A percentile compares a stretch with the other conserved stretches of the same genome.
Conservation (phyloP, 2,113 vertebrate genomes). For the Chinchilla lanigera region DNA sequence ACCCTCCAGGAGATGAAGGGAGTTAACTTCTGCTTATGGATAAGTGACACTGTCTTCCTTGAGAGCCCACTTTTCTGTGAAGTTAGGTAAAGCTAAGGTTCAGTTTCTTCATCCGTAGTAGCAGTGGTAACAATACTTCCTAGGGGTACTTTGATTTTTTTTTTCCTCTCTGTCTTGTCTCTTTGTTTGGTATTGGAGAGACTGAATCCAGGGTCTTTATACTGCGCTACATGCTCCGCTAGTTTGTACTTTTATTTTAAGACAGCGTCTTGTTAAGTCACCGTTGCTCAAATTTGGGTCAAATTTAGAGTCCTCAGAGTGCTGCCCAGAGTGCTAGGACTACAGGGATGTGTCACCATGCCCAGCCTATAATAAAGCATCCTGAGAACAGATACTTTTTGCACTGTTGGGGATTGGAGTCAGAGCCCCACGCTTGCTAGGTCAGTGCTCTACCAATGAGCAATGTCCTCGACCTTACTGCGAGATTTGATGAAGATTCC, state of each 20-base stretch:
- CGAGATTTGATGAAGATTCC: background rate
- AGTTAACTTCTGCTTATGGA: background rate
- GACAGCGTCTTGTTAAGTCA: background rate
- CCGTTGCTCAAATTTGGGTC: background rate
- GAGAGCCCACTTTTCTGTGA: background rate
- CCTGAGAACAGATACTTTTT: background rate
- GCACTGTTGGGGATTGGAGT: background rate
- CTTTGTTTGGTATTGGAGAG: background rate
- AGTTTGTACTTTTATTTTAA: background rate
- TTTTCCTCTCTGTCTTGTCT: background rate
- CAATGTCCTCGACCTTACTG: background rate
- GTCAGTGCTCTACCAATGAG: background rate
- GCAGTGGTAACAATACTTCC: background rate
- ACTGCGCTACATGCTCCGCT: background rate
- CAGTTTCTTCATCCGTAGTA: background rate
- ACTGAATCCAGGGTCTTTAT: background rate
- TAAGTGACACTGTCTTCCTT: background rate
- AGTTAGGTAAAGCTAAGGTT: background rate
- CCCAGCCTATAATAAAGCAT: background rate
- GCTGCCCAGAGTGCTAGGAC: background rate
- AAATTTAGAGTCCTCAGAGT: background rate
- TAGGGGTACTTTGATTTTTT: background rate
- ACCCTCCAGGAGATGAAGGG: background rate
- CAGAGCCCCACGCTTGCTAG: background rate
- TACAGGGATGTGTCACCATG: background rate